phyloP scores from a whole-genome alignment of 2,888 invertebrate species.

The Eledona agricola region DNA sequence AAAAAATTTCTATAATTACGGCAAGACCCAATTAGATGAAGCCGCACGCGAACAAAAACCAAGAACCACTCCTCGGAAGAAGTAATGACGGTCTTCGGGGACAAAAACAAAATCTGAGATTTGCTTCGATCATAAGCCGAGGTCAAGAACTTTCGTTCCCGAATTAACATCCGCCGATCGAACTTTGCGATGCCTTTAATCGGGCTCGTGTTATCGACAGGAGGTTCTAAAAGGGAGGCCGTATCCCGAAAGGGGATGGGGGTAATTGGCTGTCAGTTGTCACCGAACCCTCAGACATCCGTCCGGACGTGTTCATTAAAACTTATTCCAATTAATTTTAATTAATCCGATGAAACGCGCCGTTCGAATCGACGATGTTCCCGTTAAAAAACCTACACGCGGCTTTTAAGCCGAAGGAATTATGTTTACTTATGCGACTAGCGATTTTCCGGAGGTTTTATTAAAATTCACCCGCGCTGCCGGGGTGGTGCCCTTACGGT shows the following conservation, averaged over 20 bases:
- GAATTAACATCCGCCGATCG: conserved; percentile 41
- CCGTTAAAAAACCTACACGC: conserved; percentile 3
- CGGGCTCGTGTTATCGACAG: conserved; percentile 51
- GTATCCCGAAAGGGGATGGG: conserved; percentile 40
- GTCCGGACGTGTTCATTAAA: conserved; percentile 59
- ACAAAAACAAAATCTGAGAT: conserved; percentile 15
- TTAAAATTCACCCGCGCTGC: conserved; percentile 26
- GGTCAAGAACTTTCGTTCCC: conserved; percentile 14
- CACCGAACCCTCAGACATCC: conserved; percentile 49
- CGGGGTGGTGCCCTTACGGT: conserved; percentile 16
- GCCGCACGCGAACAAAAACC: conserved; percentile 41
- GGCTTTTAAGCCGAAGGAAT: conserved; percentile 19
- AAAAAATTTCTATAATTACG: conserved; percentile 40
- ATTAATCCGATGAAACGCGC: conserved; percentile 50
- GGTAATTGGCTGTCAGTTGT: conserved; percentile 59
- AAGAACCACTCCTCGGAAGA: conserved; percentile 39
- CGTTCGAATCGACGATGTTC: conserved; percentile 2
- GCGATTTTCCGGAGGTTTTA: conserved; percentile 31
- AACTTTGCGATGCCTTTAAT: conserved; percentile 48
- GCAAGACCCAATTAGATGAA: conserved; percentile 41
- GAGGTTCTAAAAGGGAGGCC: conserved; percentile 38
- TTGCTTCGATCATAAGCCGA: neutral
- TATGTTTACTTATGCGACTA: conserved; percentile 23
- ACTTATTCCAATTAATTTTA: conserved; percentile 61
- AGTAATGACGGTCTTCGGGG: conserved; percentile 37